Evolutionary conservation across 2,797 vertebrate species (phyloP).

Genomic region (Aphelocoma californica): DNA sequence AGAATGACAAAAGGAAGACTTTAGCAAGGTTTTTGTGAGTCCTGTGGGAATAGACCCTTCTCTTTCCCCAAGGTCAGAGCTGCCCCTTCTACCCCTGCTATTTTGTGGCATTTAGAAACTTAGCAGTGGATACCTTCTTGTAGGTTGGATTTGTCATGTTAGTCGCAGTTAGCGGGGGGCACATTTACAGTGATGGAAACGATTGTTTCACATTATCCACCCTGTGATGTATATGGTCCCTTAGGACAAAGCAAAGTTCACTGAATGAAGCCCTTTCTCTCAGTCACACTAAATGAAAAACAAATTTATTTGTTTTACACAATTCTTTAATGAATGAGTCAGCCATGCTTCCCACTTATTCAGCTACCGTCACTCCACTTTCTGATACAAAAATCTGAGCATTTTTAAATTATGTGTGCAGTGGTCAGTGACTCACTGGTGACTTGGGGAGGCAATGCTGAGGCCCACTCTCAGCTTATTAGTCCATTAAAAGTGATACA

Average conservation of each 20-base stretch:
- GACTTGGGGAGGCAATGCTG: not conserved
- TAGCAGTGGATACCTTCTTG: not conserved
- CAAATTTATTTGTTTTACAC: constrained; percentile 10
- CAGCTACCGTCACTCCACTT: not conserved
- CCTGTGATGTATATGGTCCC: not conserved
- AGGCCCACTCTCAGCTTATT: not conserved
- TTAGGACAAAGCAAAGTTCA: not conserved
- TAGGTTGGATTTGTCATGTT: not conserved
- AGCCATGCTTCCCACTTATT: not conserved
- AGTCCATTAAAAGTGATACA: not conserved
- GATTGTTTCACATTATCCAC: not conserved
- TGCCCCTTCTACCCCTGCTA: not conserved
- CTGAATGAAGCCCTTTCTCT: not conserved
- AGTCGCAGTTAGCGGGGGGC: not conserved
- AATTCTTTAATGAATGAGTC: not conserved
- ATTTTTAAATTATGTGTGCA: not conserved
- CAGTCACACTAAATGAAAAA: not conserved
- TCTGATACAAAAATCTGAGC: not conserved
- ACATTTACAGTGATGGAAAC: not conserved
- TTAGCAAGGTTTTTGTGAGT: not conserved
- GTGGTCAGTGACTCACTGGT: not conserved
- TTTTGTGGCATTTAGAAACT: not conserved
- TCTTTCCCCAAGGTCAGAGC: not conserved
- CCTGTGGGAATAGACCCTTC: not conserved
- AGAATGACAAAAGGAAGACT: not conserved